Evolutionary conservation across 1,140 invertebrate genomes (phyloP), one percentile per base, ranked within the genome.

Genomic region (Oncopodura yosiiana): DNA sequence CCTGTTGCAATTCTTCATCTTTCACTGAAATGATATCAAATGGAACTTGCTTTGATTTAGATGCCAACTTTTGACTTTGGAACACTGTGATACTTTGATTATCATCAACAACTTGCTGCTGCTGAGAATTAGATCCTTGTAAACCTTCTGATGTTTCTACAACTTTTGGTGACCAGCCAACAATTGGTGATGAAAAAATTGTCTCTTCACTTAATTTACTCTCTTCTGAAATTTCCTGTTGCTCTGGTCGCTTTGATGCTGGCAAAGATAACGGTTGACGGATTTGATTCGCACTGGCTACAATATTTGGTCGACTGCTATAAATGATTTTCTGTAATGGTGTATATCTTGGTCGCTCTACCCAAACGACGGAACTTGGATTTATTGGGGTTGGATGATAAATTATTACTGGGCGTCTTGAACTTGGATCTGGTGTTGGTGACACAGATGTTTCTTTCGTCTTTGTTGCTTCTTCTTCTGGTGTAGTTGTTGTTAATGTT

Each of bases 351-450:
- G 59, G 44, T 41, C 37, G 51, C 23, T 60, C 43, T 8, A 57
- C 42, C 60, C 60, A 61, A 32, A 50, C 54, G 5, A 54, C 34
- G n/a, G 55, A 42, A 8, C 42, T 32, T 51, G 46, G 50, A 4
- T 44, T 30, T 3, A 46, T 34, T 19, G 55, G 55, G 26, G 23
- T 29, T 18, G 34, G 48, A 30, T 54, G 55, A 30, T 58, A 61
- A 19, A 56, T 32, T 14, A 57, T 19, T n/a, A n/a, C n/a, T n/a
- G n/a, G n/a, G n/a, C n/a, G n/a, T n/a, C n/a, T n/a, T n/a, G n/a
- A n/a, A n/a, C n/a, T n/a, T n/a, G n/a, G n/a, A n/a, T n/a, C n/a
- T n/a, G n/a, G n/a, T n/a, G n/a, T n/a, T n/a, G n/a, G n/a, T n/a
- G n/a, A n/a, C n/a, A n/a, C n/a, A n/a, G n/a, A n/a, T n/a, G n/a